Evolutionary conservation across 2,888 invertebrate genomes (phyloP).

Genomic region (Coremacera marginata): DNA sequence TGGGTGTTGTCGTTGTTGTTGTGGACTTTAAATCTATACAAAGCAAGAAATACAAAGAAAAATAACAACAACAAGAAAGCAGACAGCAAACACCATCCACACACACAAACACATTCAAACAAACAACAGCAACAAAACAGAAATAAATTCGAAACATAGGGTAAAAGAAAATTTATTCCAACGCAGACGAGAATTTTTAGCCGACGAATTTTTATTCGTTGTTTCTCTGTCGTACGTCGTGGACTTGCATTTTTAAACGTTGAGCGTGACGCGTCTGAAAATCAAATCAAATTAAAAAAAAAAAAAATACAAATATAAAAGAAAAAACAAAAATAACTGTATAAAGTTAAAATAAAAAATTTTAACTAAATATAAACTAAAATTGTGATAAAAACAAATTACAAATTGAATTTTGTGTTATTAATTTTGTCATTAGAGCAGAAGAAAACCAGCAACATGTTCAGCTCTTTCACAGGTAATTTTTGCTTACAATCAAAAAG

Average conservation of each 20-base stretch:
- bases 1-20: too few relatives aligned
- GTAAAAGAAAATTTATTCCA: conserved; percentile 11
- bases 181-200: conserved; percentile 18
- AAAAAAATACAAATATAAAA: not conserved
- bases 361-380: conserved; percentile 27
- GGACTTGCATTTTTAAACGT: not conserved
- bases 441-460: conserved; percentile 58
- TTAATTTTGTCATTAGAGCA: conserved; percentile 29
- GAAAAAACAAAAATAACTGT: too few relatives aligned
- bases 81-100: not conserved
- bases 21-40: too few relatives aligned
- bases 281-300: conserved; percentile 2
- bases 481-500: not conserved
- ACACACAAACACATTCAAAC: too few relatives aligned
- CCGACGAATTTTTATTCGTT: conserved; percentile 25
- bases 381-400: conserved; percentile 26
- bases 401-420: conserved; percentile 38
- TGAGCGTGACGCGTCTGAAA: conserved; percentile 14
- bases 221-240: conserved; percentile 24
- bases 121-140: not conserved
- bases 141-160: not conserved
- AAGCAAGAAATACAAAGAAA: not conserved
- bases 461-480: conserved; percentile 69
- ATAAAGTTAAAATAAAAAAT: not conserved
- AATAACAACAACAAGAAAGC: not conserved